Base-by-base conservation (phyloP, 2,113 vertebrate species). In the Platysteira castanea region DNA sequence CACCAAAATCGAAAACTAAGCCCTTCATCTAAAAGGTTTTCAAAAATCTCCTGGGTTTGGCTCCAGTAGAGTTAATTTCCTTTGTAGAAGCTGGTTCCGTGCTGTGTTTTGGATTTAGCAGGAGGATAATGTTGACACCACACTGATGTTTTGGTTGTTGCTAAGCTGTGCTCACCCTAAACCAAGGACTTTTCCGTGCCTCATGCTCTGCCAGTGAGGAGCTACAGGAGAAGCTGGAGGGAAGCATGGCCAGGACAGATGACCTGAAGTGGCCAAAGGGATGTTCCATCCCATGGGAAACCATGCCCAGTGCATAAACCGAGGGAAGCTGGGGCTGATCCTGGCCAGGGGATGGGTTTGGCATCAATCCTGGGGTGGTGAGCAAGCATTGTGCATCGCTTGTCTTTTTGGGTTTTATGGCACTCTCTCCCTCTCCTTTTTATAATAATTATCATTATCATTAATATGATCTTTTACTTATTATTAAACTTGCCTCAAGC, bases 361-460 rank as follows among this genome's bases (percentile, higher is more conserved):
- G 42, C 31, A 46, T 23, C 6, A 2, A 0, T 26, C 22, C 10
- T 15, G 8, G 37, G 4, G 7, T 69, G 39, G 5, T 39, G 28
- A 53, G 12, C 20, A 49, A 21, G 21, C 27, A 21, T 1, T 35
- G 57, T 42, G 31, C 21, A 28, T 42, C 50, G 13, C 22, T 16
- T 22, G 11, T 12, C 9, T 20, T 61, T 30, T 46, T 19, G 15
- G 49, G 26, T 8, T 65, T 81, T 65, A 65, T 13, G 31, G 15
- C 31, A 14, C 7, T 18, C 17, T 20, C 14, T 23, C 21, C 12
- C 15, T 65, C 42, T 44, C 37, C 4, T 37, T 10, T 33, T 16
- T 50, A 42, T 27, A 41, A 41, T 18, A 31, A 56, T 23, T 35
- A 37, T 35, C 2, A 31, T 56, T 21, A 53, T 16, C 5, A 4